Percentiles rank a stretch among this genome's conserved stretches.
Conservation (phyloP, 2,113 vertebrate genomes). For the Taxidea taxus region DNA sequence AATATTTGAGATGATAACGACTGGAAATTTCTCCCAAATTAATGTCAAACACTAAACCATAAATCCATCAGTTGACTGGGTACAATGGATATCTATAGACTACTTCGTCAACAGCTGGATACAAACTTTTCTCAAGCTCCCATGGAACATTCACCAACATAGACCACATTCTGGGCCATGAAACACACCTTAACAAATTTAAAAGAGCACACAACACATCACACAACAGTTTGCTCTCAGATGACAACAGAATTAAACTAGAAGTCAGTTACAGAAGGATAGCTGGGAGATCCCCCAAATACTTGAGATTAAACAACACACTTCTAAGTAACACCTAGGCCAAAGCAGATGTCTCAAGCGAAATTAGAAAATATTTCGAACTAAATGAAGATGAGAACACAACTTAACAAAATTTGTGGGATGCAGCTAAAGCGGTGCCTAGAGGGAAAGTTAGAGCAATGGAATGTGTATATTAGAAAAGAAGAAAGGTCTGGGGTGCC, state of each 20-base stretch:
- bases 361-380: background rate
- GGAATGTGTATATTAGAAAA: background rate
- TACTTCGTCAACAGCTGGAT: background rate
- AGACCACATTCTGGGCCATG: background rate
- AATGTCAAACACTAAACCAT: background rate
- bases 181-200: background rate
- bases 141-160: background rate
- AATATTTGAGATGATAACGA: background rate
- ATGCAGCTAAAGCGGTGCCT: background rate
- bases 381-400: background rate
- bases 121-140: background rate
- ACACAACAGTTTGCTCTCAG: background rate
- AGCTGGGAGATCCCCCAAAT: background rate
- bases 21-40: background rate
- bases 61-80: background rate
- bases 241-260: background rate
- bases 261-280: background rate
- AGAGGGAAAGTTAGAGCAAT: background rate
- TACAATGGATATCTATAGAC: background rate
- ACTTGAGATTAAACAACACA: background rate
- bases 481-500: background rate
- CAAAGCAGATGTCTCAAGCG: background rate
- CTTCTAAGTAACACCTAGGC: background rate
- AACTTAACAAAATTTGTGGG: background rate
- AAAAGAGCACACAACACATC: background rate